phyloP scores from a whole-genome alignment of 53 echinoderm and acorn worm species.

The Apostichopus leukothele region DNA sequence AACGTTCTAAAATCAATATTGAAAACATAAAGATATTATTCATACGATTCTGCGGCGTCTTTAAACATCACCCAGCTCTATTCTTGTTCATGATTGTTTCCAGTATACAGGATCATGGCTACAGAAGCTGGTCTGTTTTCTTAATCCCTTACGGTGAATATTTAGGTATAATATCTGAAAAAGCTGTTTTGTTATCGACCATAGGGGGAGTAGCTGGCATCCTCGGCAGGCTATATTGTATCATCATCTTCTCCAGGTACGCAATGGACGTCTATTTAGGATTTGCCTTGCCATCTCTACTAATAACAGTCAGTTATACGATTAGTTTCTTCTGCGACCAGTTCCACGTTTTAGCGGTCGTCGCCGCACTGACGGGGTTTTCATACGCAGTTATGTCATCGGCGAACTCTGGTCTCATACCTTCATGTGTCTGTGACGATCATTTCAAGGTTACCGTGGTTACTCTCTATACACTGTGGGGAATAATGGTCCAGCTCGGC shows the following conservation, averaged over 20 bases:
- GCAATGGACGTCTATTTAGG: not conserved
- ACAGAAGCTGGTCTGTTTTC: not conserved
- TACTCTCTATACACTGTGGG: not conserved
- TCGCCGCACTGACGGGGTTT: not conserved
- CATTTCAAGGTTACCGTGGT: not conserved
- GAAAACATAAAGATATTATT: too few relatives aligned
- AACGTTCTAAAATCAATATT: too few relatives aligned
- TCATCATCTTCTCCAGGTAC: not conserved
- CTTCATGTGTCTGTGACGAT: not conserved
- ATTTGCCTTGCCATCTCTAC: not conserved
- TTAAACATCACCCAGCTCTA: not conserved
- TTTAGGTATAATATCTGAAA: not conserved
- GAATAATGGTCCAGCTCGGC: not conserved
- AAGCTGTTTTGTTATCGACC: not conserved
- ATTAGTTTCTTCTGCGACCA: not conserved
- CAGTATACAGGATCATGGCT: not conserved
- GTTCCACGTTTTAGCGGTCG: not conserved
- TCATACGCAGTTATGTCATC: not conserved
- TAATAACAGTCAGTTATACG: not conserved
- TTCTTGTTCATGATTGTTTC: not conserved
- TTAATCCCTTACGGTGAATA: conserved; percentile 9
- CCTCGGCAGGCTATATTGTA: not conserved
- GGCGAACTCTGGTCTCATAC: not conserved
- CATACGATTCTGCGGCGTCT: not conserved
- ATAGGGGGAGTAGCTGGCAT: not conserved